Evolutionary conservation across 1,140 invertebrate species (phyloP).

Genomic region (Drosophila pallidifrons): DNA sequence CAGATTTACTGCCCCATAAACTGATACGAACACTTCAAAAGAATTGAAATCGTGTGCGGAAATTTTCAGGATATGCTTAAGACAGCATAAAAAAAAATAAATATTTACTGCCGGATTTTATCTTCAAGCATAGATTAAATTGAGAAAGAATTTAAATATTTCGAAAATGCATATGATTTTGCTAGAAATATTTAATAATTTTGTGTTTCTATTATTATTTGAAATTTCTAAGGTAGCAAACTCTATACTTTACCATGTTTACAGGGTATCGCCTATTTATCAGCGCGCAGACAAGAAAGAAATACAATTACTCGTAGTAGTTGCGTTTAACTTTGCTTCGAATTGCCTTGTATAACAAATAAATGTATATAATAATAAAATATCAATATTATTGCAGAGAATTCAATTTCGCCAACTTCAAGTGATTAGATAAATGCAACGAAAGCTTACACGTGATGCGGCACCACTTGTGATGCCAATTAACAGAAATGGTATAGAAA

Average conservation of each 20-base stretch:
- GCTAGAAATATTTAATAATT: too few species aligned
- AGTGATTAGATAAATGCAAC: slow-evolving; percentile 35
- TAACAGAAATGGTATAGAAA: background rate
- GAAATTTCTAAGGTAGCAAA: too few species aligned
- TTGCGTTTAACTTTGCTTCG: background rate
- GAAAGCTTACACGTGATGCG: slow-evolving; percentile 7
- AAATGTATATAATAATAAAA: slow-evolving; percentile 12
- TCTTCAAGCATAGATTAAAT: too few species aligned
- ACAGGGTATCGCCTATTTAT: background rate
- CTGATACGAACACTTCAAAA: background rate
- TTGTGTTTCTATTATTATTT: too few species aligned
- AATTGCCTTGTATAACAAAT: background rate
- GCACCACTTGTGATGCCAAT: slow-evolving; percentile 21
- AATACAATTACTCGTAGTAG: too few species aligned
- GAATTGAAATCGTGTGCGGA: too few species aligned
- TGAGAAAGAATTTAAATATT: too few species aligned
- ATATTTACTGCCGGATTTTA: too few species aligned
- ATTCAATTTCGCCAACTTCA: slow-evolving; percentile 8
- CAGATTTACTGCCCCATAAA: slow-evolving; percentile 19
- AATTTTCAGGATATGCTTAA: too few species aligned
- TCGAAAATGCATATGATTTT: too few species aligned
- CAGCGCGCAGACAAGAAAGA: background rate
- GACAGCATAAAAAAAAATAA: too few species aligned
- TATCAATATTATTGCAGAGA: slow-evolving; percentile 7
- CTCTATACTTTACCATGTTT: too few species aligned